Evolutionary conservation across 2,113 vertebrate species (phyloP), one percentile per base, ranked within the genome.

Genomic region (Notothenia rossii): DNA sequence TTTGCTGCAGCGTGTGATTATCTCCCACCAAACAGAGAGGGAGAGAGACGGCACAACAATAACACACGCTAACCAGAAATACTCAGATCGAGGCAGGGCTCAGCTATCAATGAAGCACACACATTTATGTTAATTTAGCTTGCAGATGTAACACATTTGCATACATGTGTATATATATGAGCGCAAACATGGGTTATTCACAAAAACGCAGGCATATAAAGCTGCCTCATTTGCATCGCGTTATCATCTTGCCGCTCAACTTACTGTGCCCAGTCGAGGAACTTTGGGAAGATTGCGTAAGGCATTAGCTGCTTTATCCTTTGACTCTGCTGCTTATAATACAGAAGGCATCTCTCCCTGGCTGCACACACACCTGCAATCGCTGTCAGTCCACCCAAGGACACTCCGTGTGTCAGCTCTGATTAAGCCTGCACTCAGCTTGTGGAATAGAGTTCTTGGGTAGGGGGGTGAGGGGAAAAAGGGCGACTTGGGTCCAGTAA

Each of bases 371-470:
- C 82, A 91, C 80, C 82, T 88, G 84, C 73, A 71, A 78, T 25
- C 72, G 62, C 77, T 59, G 63, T 91, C 86, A 86, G 78, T 79
- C 84, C 75, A 89, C 85, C 80, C 83, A 88, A 92, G 90, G 91
- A 87, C 90, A 86, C 79, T 65, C 77, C 64, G 72, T 83, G 73
- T 82, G 88, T 92, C 91, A 87, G 77, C 77, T 89, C 87, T 92
- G 91, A 94, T 92, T 92, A 92, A 89, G 89, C 82, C 77, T 82
- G 73, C 88, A 81, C 86, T 88, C 85, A 80, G 89, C 87, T 77
- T 51, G 74, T 48, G 85, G 82, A 87, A 87, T 79, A 88, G 87
- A 89, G 72, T 83, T 86, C 89, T 87, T 64, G 63, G 79, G 76
- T 67, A 46, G 60, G 65, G 83, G 15, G 75, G 67, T 55, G 77